phyloP scores from a whole-genome alignment of 30 jellyfish, hydroid and myxozoan species.

The Aurelia aurita complex sp. Pacific region DNA sequence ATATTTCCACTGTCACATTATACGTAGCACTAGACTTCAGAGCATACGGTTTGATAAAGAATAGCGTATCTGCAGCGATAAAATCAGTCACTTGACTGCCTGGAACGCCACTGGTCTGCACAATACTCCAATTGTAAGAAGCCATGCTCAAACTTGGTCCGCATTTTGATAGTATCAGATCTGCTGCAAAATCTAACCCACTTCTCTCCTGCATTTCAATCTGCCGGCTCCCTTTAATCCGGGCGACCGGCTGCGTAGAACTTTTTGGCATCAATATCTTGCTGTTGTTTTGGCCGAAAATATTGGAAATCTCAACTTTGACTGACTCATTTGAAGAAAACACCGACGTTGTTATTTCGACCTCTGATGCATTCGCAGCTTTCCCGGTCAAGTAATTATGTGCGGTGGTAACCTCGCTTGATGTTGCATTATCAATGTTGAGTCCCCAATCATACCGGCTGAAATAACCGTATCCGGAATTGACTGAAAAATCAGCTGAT shows the following conservation, averaged over 20 bases:
- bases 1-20: slow-evolving; percentile 7
- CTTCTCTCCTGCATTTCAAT: background rate
- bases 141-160: slow-evolving; percentile 14
- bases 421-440: background rate
- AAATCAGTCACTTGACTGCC: background rate
- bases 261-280: background rate
- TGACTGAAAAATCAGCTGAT: slow-evolving; percentile 17
- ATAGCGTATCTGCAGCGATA: background rate
- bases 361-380: slow-evolving; percentile 36
- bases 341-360: slow-evolving; percentile 13
- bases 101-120: background rate
- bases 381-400: background rate
- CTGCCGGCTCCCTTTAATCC: slow-evolving; percentile 30
- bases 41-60: slow-evolving; percentile 23
- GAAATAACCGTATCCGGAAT: slow-evolving; percentile 34
- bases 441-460: slow-evolving; percentile 19
- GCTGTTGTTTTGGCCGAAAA: slow-evolving; percentile 12
- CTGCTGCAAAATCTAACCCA: slow-evolving; percentile 4
- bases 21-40: slow-evolving; percentile 1
- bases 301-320: slow-evolving; percentile 13
- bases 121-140: slow-evolving; percentile 33
- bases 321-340: slow-evolving; percentile 27
- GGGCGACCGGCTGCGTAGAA: slow-evolving; percentile 18
- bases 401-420: slow-evolving; percentile 18
- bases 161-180: slow-evolving; percentile 25